Conservation (phyloP, 2,113 vertebrate species). For the Oophaga pumilio region DNA sequence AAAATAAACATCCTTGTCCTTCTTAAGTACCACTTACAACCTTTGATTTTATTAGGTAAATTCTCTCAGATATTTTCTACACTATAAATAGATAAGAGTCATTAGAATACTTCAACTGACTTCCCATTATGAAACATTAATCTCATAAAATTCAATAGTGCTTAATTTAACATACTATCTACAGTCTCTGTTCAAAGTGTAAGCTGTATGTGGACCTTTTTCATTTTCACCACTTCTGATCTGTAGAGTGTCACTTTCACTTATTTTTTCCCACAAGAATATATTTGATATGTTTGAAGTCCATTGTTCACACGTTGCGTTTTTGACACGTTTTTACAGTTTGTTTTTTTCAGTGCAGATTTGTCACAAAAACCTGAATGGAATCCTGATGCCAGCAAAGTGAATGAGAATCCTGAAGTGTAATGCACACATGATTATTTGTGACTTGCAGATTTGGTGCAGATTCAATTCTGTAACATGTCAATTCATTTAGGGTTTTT, state of each 20-base stretch:
- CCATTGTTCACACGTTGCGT: no score
- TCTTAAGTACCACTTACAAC: constrained; percentile 25
- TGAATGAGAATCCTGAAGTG: no score
- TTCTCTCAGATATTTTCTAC: constrained; percentile 11
- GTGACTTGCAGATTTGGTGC: no score
- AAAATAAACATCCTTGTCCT: not conserved
- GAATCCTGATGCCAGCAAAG: no score
- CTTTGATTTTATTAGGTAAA: constrained; percentile 25
- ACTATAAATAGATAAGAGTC: constrained; percentile 16
- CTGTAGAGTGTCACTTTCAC: accelerated
- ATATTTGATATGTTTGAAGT: no score
- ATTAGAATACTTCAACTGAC: not conserved
- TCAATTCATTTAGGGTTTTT: no score
- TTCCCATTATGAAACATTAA: constrained; percentile 9
- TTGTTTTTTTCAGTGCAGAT: no score
- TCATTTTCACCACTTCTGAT: not conserved
- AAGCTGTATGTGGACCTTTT: not conserved
- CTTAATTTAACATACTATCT: not conserved
- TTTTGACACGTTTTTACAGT: no score
- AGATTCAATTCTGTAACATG: no score
- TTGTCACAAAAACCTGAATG: no score
- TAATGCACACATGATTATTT: no score
- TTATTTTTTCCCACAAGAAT: no score
- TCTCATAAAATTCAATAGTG: not conserved
- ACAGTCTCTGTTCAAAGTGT: not conserved